Evolutionary conservation across 2,888 invertebrate genomes (phyloP).

Genomic region (Tetheella fluctuosa): DNA sequence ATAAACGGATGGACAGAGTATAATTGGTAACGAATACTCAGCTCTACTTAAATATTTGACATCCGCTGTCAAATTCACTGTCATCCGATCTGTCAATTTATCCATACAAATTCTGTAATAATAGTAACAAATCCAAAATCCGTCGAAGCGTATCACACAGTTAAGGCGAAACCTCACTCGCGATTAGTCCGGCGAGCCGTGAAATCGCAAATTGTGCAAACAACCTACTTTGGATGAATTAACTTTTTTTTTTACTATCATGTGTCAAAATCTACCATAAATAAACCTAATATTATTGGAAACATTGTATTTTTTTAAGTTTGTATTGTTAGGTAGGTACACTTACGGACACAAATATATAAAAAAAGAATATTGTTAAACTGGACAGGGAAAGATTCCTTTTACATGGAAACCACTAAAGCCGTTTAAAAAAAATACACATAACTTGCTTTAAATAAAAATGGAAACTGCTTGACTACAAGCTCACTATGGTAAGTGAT

Average conservation of each 20-base stretch:
- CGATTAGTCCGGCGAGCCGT: constrained; percentile 32
- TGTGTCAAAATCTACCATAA: constrained; percentile 13
- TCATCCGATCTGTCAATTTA: background rate
- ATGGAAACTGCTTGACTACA: no score
- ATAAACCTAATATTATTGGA: background rate
- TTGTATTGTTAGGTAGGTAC: no score
- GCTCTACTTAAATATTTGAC: constrained; percentile 2
- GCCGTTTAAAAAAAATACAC: no score
- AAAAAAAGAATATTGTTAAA: no score
- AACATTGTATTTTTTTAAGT: background rate
- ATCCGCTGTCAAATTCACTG: background rate
- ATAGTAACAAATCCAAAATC: constrained; percentile 36
- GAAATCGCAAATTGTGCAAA: constrained; percentile 48
- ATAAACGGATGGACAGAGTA: no score
- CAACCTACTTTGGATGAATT: constrained; percentile 23
- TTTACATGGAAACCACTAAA: no score
- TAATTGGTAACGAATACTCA: no score
- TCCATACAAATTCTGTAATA: background rate
- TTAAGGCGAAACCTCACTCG: constrained; percentile 41
- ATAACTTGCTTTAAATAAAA: no score
- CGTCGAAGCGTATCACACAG: constrained; percentile 25
- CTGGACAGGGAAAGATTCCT: no score
- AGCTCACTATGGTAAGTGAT: no score
- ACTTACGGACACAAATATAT: no score
- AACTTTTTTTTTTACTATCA: constrained; percentile 7